A percentile compares a stretch with the other conserved stretches of the same genome.
phyloP scores from a whole-genome alignment of 2,888 invertebrate species.

The Luperina testacea region DNA sequence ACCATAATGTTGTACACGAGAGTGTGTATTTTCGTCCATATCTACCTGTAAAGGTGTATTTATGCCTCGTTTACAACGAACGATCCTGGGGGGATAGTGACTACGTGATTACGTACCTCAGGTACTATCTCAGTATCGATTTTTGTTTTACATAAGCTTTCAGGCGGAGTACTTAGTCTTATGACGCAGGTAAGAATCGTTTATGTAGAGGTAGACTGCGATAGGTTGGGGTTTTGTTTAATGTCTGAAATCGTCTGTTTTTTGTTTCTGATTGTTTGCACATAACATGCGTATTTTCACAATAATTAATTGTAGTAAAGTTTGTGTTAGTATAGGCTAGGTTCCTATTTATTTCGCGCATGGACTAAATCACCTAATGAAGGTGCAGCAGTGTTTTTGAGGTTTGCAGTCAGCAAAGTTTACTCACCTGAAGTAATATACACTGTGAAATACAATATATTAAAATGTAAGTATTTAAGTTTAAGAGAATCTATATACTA shows the following conservation, averaged over 20 bases:
- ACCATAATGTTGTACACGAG: background rate
- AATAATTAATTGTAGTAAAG: constrained; percentile 1
- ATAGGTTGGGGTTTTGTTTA: background rate
- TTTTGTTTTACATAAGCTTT: constrained; percentile 45
- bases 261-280: background rate
- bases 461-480: background rate
- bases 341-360: background rate
- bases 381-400: background rate
- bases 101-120: constrained; percentile 37
- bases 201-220: background rate
- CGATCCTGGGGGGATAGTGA: constrained; percentile 48
- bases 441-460: constrained; percentile 1
- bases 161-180: constrained; percentile 22
- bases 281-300: background rate
- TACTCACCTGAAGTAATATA: background rate
- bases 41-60: background rate
- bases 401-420: background rate
- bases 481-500: background rate
- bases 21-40: constrained; percentile 4
- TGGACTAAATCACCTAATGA: constrained; percentile 9
- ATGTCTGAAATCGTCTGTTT: background rate
- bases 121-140: constrained; percentile 38
- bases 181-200: background rate
- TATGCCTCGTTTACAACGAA: constrained; percentile 41
- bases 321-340: background rate